Base-by-base conservation (phyloP, 2,888 invertebrate species). In the Tipula unca region DNA sequence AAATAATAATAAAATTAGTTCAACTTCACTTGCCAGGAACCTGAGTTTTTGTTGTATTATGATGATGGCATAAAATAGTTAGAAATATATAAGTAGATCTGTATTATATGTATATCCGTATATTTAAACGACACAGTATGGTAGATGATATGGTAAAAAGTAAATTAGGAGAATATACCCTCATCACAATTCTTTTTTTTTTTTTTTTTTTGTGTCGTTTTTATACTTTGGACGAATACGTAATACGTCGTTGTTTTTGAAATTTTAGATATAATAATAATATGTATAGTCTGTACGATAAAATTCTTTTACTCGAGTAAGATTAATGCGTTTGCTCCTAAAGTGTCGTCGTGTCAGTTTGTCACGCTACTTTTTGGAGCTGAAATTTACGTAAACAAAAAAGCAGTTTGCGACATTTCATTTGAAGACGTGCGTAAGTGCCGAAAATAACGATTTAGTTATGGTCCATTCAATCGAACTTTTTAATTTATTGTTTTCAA, bases 1-100 rank as follows among this genome's bases (percentile, higher is more conserved):
- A 69, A 69, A 69, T 69, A 69, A 69, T 69, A 69, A 69, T 69
- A 69, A 69, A 69, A 69, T 69, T 69, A 25, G 69, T 69, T 69
- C 69, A 69, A 69, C 69, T 69, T 69, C 69, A 69, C 69, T 69
- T 69, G 69, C 25, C 69, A 69, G 69, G 69, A 69, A 69, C 69
- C 69, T 69, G 69, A 25, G 10, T 25, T 69, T 10, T 25, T 20
- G 10, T 25, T 69, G 25, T 69, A 8, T 69, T 69, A 25, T 69
- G 69, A 69, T 69, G 69, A 25, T 69, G 69, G 69, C 69, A 69
- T 69, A 69, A 69, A 69, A 69, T 69, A 69, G 69, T 69, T 69
- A 25, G 69, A 69, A 69, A 25, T 69, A 48, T 48, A 48, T 35
- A 39, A 13, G 10, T 39, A 39, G 10, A 39, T 39, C 10, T 39